Base-by-base conservation (phyloP, 2,113 vertebrate genomes). In the Rhineura floridana region DNA sequence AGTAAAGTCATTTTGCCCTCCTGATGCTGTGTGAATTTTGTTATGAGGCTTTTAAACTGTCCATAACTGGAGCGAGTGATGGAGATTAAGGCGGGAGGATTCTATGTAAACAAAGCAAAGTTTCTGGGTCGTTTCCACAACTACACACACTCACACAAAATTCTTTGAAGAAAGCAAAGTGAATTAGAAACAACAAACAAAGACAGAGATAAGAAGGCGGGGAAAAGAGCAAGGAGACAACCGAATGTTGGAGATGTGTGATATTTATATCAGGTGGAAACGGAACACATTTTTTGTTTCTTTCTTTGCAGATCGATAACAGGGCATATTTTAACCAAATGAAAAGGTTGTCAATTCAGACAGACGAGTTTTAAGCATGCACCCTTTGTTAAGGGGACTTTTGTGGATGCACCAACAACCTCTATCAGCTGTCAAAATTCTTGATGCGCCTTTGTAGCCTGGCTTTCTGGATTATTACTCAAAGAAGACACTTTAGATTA, bases 11-110 rank as follows among this genome's bases (percentile, higher is more conserved):
- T 12, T 85, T 90, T 69, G 23, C 0, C 36, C 30, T 59, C 0
- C 44, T 82, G 72, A 69, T 25, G 65, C 17, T 46, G 69, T 13
- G 0, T 44, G 5, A n/a, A 39, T 86, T 92, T 77, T 55, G 2
- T 48, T 17, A 76, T n/a, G 50, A 69, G 83, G 15, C 6, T 1
- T 70, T 69, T 85, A 81, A 1, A 59, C 52, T 87, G 13, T 0
- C 85, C 15, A n/a, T 30, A 12, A 80, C 25, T 0, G 13, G 33
- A 91, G 12, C 86, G 84, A 89, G 0, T 0, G 12, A 6, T 1
- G 79, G 83, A 73, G 55, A 65, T 83, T 13, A 69, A 76, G 48
- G n/a, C n/a, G 59, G 67, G 77, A 84, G 55, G 46, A 62, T 87
- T 73, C 9, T 1, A 23, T 4, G 30, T n/a, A 86, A 85, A 73